Conservation (phyloP, 1,140 invertebrate species). For the Coptotermes formosanus region DNA sequence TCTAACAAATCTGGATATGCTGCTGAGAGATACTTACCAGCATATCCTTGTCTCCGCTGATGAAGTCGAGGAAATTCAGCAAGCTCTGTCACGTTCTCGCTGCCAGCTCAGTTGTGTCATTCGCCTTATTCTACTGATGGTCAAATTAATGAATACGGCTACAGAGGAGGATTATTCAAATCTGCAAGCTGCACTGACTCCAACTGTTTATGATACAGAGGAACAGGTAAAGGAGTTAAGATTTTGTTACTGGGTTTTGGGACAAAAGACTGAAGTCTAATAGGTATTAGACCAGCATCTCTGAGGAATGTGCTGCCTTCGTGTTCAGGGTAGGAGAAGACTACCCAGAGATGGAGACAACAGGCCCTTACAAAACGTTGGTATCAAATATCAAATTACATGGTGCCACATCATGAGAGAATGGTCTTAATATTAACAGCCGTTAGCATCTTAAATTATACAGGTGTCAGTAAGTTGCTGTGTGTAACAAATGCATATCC, state of each 20-base stretch:
- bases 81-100: conserved; percentile 32
- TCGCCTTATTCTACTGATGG: conserved; percentile 10
- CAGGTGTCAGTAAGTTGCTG: too few species aligned
- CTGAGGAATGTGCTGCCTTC: too few species aligned
- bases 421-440: too few species aligned
- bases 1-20: conserved; percentile 66
- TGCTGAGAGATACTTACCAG: conserved; percentile 69
- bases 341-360: too few species aligned
- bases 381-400: too few species aligned
- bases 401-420: too few species aligned
- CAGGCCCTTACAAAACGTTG: too few species aligned
- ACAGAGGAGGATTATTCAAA: conserved; percentile 1
- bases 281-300: too few species aligned
- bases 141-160: neutral
- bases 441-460: too few species aligned
- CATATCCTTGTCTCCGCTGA: conserved; percentile 56
- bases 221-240: conserved; percentile 21
- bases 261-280: neutral
- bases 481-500: too few species aligned
- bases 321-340: too few species aligned
- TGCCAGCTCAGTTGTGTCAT: conserved; percentile 16
- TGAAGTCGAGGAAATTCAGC: conserved; percentile 48
- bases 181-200: conserved; percentile 1
- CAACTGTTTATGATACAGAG: conserved; percentile 16
- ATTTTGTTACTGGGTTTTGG: neutral